Evolutionary conservation across 2,888 invertebrate genomes (phyloP), one percentile per base, ranked within the genome.

Genomic region (Cephus nigrinus): DNA sequence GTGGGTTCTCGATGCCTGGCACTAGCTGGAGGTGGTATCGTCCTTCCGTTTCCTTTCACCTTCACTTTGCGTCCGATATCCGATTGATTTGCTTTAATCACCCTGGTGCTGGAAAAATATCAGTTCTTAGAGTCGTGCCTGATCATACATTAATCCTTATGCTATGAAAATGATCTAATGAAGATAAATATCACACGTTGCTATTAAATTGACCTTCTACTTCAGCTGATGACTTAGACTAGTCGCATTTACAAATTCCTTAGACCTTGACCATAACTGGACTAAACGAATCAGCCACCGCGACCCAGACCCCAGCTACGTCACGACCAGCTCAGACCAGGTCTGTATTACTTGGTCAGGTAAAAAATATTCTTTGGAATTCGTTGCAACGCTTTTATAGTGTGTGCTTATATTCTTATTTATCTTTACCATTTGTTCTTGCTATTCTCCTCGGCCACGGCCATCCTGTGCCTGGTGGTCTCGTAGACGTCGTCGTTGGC

Each of bases 401-500:
- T 23, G 12, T 23, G 75, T 73, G 74, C 68, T 69, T 73, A 40
- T 40, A 40, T 1, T 5, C 1, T 40, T 81, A 79, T 80, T 71
- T 71, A 78, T 76, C 81, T 91, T 91, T 90, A 97, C 97, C 96
- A 97, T 93, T 97, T 97, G 92, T 97, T 98, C 93, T 97, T 98
- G 92, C 96, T 97, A 92, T 96, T 96, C 92, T 98, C 97, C 92
- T 98, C 97, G 84, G 96, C 97, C 89, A 95, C 95, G 89, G 97
- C 97, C 97, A 98, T 97, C 88, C 97, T 95, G 92, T 96, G 95
- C 92, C 96, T 95, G 85, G 98, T 98, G 87, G 96, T 95, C 92
- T 97, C 97, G 93, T 98, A 98, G 80, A 98, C 97, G 93, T 98
- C 98, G 90, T 98, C 98, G 90, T 97, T 98, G 88, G 98, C 98